Base-by-base conservation (phyloP, 2,113 vertebrate species). In the Origma solitaria region DNA sequence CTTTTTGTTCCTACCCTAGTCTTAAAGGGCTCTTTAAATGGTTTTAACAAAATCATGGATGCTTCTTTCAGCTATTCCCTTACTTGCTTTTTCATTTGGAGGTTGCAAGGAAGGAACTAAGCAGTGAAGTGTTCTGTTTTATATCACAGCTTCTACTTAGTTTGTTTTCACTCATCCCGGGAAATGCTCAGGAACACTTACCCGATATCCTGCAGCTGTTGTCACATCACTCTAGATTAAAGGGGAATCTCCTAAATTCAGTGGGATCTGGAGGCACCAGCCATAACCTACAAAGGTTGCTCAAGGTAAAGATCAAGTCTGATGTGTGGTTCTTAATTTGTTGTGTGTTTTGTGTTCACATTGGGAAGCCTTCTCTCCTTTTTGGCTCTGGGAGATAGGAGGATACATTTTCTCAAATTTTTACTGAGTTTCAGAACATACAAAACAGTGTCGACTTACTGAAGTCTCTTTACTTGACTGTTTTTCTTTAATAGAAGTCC, bases 91-190 rank as follows among this genome's bases (percentile, higher is more conserved):
- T 88, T 95, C 82, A 58, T 91, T 82, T 79, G 57, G 75, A 80
- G 81, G 65, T 96, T 92, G 66, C 77, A 85, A 95, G 88, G 88
- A 96, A 97, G 90, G 96, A 97, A 97, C 91, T 94, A 96, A 97
- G 97, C 97, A 96, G 96, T 98, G 96, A 97, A 98, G 97, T 97
- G 38, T 98, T 98, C 94, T 98, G 97, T 98, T 98, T 98, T 98
- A 93, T 98, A 95, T 95, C 96, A 92, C 97, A 99, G 99, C 98
- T 99, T 95, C 98, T 99, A 92, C 96, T 98, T 97, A 98, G 98
- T 96, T 98, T 99, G 93, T 98, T 99, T 97, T 97, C 98, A 96
- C 98, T 98, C 85, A 98, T 98, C 94, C 98, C 98, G 77, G 98
- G 98, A 92, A 97, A 98, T 90, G 98, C 98, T 97, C 98, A 98